phyloP scores from a whole-genome alignment of 2,113 vertebrate genomes.

The Microtus montanus region DNA sequence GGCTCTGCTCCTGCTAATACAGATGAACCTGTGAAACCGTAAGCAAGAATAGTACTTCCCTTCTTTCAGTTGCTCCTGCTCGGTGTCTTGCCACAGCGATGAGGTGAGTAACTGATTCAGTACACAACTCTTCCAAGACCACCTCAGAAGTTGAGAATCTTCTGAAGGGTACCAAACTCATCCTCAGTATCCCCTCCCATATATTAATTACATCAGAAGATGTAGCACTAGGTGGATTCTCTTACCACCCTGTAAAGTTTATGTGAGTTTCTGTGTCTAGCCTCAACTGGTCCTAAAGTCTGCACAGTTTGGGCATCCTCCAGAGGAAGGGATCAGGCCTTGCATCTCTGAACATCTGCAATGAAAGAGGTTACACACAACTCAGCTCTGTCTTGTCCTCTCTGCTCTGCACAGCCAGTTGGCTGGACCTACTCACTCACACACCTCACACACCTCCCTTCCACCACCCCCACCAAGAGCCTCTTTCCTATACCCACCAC shows the following conservation, averaged over 20 bases:
- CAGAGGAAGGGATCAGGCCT: neutral
- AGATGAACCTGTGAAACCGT: neutral
- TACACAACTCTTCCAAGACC: neutral
- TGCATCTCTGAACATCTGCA: neutral
- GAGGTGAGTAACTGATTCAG: neutral
- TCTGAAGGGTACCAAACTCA: neutral
- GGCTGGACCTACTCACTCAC: neutral
- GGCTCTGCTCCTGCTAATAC: no score
- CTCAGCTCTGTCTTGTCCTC: neutral
- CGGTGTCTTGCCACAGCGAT: neutral
- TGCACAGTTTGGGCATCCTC: neutral
- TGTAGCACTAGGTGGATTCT: neutral
- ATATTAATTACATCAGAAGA: neutral
- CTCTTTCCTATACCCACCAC: neutral
- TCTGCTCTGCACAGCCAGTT: neutral
- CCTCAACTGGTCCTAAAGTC: neutral
- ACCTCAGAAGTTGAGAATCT: neutral
- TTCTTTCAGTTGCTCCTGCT: neutral
- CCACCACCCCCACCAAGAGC: no score
- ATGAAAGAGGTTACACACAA: neutral
- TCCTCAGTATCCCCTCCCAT: neutral
- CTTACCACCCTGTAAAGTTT: neutral
- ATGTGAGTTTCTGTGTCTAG: neutral
- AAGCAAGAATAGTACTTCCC: neutral
- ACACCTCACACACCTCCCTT: neutral